Percentiles rank a stretch among this genome's conserved stretches.
phyloP scores from a whole-genome alignment of 2,797 vertebrate genomes.

The Melanotaenia trifasciata region DNA sequence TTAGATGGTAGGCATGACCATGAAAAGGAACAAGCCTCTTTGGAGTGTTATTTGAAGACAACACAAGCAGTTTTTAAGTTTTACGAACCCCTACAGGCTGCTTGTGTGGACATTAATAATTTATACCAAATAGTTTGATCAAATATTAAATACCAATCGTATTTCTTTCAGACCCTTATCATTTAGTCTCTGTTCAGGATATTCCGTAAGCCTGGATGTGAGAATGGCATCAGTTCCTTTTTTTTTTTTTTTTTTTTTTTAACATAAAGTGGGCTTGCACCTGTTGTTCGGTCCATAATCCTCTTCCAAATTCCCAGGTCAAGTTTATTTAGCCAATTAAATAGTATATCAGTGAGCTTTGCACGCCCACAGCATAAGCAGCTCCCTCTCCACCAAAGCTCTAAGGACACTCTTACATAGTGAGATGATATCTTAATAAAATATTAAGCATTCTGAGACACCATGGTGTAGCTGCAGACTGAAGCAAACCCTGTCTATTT shows the following conservation, averaged over 20 bases:
- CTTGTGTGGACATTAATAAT: not conserved
- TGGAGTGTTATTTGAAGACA: not conserved
- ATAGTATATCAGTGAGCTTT: conserved; percentile 12
- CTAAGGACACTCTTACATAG: conserved; percentile 6
- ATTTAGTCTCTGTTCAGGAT: not conserved
- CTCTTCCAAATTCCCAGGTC: not conserved
- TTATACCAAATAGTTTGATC: not conserved
- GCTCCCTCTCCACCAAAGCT: conserved; percentile 16
- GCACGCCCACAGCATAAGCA: conserved; percentile 15
- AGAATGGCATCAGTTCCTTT: not conserved
- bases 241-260: not conserved
- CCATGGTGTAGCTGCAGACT: conserved; percentile 14
- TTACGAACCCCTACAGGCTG: not conserved
- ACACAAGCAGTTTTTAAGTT: not conserved
- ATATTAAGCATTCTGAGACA: conserved; percentile 26
- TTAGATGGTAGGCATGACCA: not conserved
- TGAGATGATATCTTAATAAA: conserved; percentile 38
- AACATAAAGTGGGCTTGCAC: not conserved
- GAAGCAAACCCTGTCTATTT: conserved; percentile 13
- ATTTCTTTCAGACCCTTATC: not conserved
- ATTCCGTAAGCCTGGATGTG: not conserved
- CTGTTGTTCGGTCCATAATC: not conserved
- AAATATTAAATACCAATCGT: not conserved
- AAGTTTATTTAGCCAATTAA: not conserved
- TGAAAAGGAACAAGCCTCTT: not conserved